These are phyloP conservation scores for Eulithis prunata DNA, from an alignment of 2,888 invertebrate genomes.

Conservation along the genomic window DNA sequence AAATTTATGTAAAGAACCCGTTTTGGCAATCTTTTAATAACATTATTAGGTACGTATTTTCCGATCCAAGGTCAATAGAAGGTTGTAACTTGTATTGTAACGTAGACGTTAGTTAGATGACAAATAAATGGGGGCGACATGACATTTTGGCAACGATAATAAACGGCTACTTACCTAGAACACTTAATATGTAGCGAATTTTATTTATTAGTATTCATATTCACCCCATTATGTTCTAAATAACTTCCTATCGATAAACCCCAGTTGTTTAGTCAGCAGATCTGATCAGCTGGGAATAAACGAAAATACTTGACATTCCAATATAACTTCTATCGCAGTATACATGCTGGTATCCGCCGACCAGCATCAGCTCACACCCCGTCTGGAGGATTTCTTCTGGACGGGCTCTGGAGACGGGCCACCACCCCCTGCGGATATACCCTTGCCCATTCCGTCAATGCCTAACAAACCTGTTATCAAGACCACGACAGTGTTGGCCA, in stretches of 20 bases:
- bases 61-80: neutral
- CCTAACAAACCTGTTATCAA: slow-evolving; percentile 83
- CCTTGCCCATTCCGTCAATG: slow-evolving; percentile 63
- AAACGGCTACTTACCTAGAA: too few species aligned
- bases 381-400: slow-evolving; percentile 95
- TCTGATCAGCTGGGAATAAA: too few species aligned
- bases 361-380: slow-evolving; percentile 76
- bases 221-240: too few species aligned
- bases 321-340: slow-evolving; percentile 50
- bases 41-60: neutral
- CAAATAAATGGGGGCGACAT: too few species aligned
- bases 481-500: slow-evolving; percentile 88
- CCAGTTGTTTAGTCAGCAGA: too few species aligned
- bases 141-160: too few species aligned
- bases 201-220: too few species aligned
- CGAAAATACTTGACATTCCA: neutral
- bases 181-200: too few species aligned
- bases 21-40: slow-evolving; percentile 4
- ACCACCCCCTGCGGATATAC: slow-evolving; percentile 83
- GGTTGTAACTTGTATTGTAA: too few species aligned
- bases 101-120: too few species aligned
- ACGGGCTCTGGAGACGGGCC: slow-evolving; percentile 94
- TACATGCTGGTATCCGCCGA: slow-evolving; percentile 72
- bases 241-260: too few species aligned
- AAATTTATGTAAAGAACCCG: neutral